phyloP scores from a whole-genome alignment of 2,888 invertebrate species.

The Ochropacha duplaris region DNA sequence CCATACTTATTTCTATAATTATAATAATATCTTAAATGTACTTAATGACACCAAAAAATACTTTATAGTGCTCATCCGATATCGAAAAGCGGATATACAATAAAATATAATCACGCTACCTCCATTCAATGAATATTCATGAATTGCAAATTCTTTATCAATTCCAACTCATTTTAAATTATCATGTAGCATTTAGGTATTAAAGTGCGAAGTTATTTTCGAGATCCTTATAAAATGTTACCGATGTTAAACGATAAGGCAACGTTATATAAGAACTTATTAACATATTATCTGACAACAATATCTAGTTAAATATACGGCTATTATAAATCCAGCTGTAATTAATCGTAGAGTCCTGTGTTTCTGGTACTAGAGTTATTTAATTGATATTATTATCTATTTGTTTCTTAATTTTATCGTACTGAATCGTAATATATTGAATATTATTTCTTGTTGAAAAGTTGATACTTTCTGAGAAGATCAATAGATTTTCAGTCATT shows the following conservation, averaged over 20 bases:
- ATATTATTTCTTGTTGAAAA: no score
- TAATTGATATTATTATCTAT: no score
- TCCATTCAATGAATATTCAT: slow-evolving; percentile 42
- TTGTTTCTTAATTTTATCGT: no score
- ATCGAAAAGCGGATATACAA: slow-evolving; percentile 17
- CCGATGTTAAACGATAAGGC: background rate
- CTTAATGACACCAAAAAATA: slow-evolving; percentile 20
- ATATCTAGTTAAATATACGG: no score
- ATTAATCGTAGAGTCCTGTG: no score
- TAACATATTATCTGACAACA: background rate
- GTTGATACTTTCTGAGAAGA: no score
- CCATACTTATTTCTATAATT: background rate
- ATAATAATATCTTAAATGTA: slow-evolving; percentile 11
- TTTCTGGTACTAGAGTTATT: no score
- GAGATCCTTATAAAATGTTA: background rate
- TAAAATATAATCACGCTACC: slow-evolving; percentile 13
- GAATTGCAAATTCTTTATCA: slow-evolving; percentile 30
- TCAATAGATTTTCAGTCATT: no score
- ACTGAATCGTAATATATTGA: no score
- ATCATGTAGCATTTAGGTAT: slow-evolving; percentile 11
- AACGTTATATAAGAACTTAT: background rate
- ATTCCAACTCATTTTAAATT: slow-evolving; percentile 28
- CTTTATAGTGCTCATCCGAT: slow-evolving; percentile 22
- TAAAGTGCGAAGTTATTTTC: background rate
- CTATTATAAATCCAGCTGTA: no score